phyloP scores from a whole-genome alignment of 2,888 invertebrate species.

The Rotaria macrura region DNA sequence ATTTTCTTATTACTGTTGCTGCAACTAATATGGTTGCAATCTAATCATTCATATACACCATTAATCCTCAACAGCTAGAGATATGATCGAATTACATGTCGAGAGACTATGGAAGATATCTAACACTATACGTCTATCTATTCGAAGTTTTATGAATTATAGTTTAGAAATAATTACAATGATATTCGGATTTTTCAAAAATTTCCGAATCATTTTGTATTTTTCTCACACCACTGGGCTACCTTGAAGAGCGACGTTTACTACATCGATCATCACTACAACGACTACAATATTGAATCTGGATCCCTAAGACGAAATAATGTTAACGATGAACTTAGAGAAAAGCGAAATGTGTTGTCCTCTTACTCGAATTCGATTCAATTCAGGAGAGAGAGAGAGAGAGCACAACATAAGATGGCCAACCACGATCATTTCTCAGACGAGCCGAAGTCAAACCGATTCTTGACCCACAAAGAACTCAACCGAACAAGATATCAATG shows the following conservation, averaged over 20 bases:
- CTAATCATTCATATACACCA: neutral
- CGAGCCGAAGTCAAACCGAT: slow-evolving; percentile 12
- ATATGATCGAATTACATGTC: neutral
- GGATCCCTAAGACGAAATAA: neutral
- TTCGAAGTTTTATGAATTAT: neutral
- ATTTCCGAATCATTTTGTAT: no score
- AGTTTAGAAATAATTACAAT: no score
- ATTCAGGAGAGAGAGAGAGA: neutral
- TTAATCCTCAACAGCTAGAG: neutral
- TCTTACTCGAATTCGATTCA: no score
- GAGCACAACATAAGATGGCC: neutral
- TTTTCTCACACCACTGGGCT: neutral
- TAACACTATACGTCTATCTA: neutral
- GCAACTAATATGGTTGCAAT: neutral
- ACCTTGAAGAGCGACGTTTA: neutral
- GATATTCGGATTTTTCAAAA: no score
- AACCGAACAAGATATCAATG: no score
- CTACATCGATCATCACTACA: neutral
- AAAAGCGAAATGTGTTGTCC: neutral
- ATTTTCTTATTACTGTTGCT: neutral
- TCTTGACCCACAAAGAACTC: neutral
- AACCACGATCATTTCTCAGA: neutral
- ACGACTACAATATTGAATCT: neutral
- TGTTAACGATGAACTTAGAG: neutral
- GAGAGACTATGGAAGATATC: neutral